phyloP scores from a whole-genome alignment of 2,888 invertebrate genomes.

The Geotrupes spiniger region DNA sequence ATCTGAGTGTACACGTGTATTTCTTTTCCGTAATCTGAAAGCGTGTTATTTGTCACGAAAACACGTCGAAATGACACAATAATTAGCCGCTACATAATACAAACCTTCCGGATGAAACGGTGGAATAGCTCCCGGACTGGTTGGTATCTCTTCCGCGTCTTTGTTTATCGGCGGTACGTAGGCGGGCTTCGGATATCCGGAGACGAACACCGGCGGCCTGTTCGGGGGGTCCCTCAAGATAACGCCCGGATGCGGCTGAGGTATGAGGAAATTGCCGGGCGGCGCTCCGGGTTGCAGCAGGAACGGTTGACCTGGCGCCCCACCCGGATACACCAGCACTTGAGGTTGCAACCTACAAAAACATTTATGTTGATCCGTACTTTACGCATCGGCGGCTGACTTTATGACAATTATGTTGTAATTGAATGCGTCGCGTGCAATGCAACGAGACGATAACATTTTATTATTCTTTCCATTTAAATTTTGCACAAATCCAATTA shows the following conservation, averaged over 20 bases:
- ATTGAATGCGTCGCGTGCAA: too few species aligned
- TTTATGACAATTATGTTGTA: too few species aligned
- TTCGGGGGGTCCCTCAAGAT: conserved; percentile 23
- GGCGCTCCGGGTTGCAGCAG: conserved; percentile 38
- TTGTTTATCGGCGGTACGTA: conserved; percentile 46
- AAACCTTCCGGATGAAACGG: conserved; percentile 27
- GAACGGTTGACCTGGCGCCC: conserved; percentile 41
- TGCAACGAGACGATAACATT: too few species aligned
- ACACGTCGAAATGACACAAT: too few species aligned
- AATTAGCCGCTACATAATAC: too few species aligned
- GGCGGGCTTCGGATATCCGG: conserved; percentile 42
- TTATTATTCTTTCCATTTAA: too few species aligned
- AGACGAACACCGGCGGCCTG: conserved; percentile 35
- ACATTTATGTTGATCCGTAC: not conserved
- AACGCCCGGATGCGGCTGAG: conserved; percentile 34
- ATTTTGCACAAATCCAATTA: too few species aligned
- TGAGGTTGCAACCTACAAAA: conserved; percentile 42
- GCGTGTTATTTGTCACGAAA: too few species aligned
- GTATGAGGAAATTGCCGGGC: conserved; percentile 42
- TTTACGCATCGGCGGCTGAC: too few species aligned
- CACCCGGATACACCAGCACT: conserved; percentile 39
- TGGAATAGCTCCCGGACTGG: conserved; percentile 40
- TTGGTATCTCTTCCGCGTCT: conserved; percentile 47
- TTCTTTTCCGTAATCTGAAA: too few species aligned
- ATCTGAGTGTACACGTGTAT: too few species aligned